Conservation (phyloP, 2,113 vertebrate species). For the Apeltes quadracus region DNA sequence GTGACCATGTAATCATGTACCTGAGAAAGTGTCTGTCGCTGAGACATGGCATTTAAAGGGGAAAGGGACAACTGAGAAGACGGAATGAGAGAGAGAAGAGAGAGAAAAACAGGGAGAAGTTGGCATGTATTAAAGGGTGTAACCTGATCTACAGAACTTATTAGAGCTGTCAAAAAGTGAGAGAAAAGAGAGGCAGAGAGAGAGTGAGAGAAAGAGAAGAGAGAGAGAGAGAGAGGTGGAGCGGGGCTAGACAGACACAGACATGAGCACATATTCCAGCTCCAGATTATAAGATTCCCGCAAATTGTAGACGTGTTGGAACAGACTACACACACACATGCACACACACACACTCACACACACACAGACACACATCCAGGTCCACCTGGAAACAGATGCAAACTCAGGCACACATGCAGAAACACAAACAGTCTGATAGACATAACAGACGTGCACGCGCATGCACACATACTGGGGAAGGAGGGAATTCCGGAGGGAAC, state of each 20-base stretch:
- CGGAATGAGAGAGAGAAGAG: conserved; percentile 60
- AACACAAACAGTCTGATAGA: conserved; percentile 75
- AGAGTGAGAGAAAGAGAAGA: conserved; percentile 29
- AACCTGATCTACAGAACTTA: conserved; percentile 80
- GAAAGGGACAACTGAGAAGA: conserved; percentile 53
- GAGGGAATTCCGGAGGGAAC: conserved; percentile 79
- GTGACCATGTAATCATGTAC: conserved; percentile 43
- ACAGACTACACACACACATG: conserved; percentile 66
- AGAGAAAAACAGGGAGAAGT: conserved; percentile 60
- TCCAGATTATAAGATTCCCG: conserved; percentile 83
- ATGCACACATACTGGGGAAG: conserved; percentile 61
- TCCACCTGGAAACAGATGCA: conserved; percentile 73
- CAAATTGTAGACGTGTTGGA: conserved; percentile 80
- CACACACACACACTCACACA: conserved; percentile 35
- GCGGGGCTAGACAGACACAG: conserved; percentile 75
- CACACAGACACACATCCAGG: conserved; percentile 50
- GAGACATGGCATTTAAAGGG: conserved; percentile 55
- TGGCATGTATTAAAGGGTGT: conserved; percentile 71
- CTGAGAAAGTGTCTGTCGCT: conserved; percentile 58
- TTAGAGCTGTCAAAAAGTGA: conserved; percentile 79
- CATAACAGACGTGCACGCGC: conserved; percentile 75
- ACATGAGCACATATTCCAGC: conserved; percentile 81
- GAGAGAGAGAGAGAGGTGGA: conserved; percentile 59
- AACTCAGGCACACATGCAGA: conserved; percentile 75
- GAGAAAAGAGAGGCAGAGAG: conserved; percentile 45